phyloP scores from a whole-genome alignment of 2,888 invertebrate species.

The Calliphora vomitoria region DNA sequence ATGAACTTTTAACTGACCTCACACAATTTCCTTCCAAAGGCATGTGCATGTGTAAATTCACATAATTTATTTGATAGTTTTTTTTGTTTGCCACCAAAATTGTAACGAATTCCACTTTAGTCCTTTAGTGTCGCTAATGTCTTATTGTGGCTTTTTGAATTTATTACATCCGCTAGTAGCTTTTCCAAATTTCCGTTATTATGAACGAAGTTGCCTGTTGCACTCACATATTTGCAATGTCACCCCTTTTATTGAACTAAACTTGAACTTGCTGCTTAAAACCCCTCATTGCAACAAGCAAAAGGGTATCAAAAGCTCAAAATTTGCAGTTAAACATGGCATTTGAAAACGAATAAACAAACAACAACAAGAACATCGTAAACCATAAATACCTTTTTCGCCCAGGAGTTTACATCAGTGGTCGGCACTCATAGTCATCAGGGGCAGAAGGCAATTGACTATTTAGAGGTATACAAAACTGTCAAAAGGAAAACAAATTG shows the following conservation, averaged over 20 bases:
- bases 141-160: slow-evolving; percentile 47
- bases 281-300: background rate
- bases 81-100: slow-evolving; percentile 32
- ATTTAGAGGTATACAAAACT: too few species aligned
- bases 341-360: slow-evolving; percentile 40
- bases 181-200: slow-evolving; percentile 63
- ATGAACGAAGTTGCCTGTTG: slow-evolving; percentile 30
- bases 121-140: slow-evolving; percentile 19
- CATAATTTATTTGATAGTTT: slow-evolving; percentile 28
- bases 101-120: background rate
- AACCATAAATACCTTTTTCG: slow-evolving; percentile 45
- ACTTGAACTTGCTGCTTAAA: slow-evolving; percentile 37
- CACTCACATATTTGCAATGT: slow-evolving; percentile 9
- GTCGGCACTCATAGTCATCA: background rate
- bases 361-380: slow-evolving; percentile 19
- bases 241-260: slow-evolving; percentile 15
- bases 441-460: too few species aligned
- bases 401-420: background rate
- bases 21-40: background rate
- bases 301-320: slow-evolving; percentile 30
- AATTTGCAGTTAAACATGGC: slow-evolving; percentile 54
- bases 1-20: slow-evolving; percentile 25
- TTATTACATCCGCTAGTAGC: slow-evolving; percentile 60
- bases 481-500: too few species aligned
- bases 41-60: background rate